Evolutionary conservation across 2,888 invertebrate genomes (phyloP).

Genomic region (Lycophotia porphyrea): DNA sequence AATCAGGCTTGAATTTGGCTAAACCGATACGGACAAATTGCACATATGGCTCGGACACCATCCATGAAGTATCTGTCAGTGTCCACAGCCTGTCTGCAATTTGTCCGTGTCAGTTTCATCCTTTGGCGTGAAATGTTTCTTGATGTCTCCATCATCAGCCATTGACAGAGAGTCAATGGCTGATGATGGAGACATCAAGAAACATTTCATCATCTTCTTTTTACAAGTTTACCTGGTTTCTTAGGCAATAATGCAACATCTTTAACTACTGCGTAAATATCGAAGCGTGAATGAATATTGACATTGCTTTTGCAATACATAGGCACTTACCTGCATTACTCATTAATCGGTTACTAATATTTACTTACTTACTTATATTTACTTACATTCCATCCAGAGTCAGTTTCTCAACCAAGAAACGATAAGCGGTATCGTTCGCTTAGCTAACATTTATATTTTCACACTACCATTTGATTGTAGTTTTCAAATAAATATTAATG

Average conservation of each 20-base stretch:
- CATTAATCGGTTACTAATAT: slow-evolving; percentile 32
- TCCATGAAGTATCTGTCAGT: not conserved
- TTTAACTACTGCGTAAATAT: slow-evolving; percentile 19
- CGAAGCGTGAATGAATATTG: slow-evolving; percentile 35
- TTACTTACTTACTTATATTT: slow-evolving; percentile 38
- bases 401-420: slow-evolving; percentile 20
- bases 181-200: too few species aligned
- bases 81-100: not conserved
- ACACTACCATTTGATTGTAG: slow-evolving; percentile 19
- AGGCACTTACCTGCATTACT: slow-evolving; percentile 5
- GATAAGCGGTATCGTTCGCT: slow-evolving; percentile 28
- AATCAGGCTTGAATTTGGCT: not conserved
- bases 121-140: not conserved
- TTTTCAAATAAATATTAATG: slow-evolving; percentile 6
- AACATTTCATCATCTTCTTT: too few species aligned
- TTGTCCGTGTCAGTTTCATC: not conserved
- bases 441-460: slow-evolving; percentile 16
- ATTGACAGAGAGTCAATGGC: too few species aligned
- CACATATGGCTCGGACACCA: not conserved
- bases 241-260: slow-evolving; percentile 10
- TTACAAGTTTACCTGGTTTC: slow-evolving; percentile 7
- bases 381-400: slow-evolving; percentile 15
- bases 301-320: slow-evolving; percentile 30
- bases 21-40: not conserved
- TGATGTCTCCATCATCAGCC: not conserved